Evolutionary conservation across 2,113 vertebrate genomes (phyloP).

Genomic region (Psilopogon haemacephalus): DNA sequence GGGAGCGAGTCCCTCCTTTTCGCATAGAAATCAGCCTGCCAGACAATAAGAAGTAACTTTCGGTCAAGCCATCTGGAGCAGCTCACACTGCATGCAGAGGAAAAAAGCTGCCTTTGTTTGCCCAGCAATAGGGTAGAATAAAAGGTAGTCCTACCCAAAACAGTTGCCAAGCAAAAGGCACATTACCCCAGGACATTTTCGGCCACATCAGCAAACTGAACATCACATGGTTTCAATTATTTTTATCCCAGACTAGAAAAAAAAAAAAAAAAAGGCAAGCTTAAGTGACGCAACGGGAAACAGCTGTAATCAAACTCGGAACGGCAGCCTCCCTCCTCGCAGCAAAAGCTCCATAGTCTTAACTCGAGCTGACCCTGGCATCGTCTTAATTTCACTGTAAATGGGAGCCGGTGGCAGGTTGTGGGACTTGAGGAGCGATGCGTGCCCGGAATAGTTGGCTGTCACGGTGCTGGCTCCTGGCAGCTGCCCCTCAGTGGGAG

Average conservation of each 20-base stretch:
- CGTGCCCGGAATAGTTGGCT: neutral
- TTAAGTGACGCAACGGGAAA: slow-evolving; percentile 65
- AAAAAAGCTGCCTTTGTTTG: slow-evolving; percentile 42
- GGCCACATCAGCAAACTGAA: slow-evolving; percentile 70
- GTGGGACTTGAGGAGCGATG: neutral
- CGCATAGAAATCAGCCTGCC: slow-evolving; percentile 22
- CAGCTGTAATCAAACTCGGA: slow-evolving; percentile 55
- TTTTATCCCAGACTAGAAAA: slow-evolving; percentile 60
- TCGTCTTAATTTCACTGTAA: neutral
- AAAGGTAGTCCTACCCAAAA: slow-evolving; percentile 30
- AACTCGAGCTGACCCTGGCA: neutral
- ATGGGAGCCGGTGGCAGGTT: neutral
- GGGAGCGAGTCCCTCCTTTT: slow-evolving; percentile 16
- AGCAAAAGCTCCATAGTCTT: neutral
- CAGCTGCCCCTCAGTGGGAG: neutral
- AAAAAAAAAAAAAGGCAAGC: slow-evolving; percentile 28
- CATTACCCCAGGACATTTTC: slow-evolving; percentile 41
- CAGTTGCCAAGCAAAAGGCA: slow-evolving; percentile 66
- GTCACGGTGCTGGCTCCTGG: neutral
- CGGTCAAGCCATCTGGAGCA: slow-evolving; percentile 41
- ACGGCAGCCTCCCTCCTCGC: neutral
- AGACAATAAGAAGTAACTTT: slow-evolving; percentile 51
- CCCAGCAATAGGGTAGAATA: slow-evolving; percentile 10
- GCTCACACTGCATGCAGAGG: slow-evolving; percentile 5
- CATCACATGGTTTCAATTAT: slow-evolving; percentile 74